These are phyloP conservation scores for Meriones unguiculatus DNA, from an alignment of 2,113 vertebrate species.

Conservation along the genomic window DNA sequence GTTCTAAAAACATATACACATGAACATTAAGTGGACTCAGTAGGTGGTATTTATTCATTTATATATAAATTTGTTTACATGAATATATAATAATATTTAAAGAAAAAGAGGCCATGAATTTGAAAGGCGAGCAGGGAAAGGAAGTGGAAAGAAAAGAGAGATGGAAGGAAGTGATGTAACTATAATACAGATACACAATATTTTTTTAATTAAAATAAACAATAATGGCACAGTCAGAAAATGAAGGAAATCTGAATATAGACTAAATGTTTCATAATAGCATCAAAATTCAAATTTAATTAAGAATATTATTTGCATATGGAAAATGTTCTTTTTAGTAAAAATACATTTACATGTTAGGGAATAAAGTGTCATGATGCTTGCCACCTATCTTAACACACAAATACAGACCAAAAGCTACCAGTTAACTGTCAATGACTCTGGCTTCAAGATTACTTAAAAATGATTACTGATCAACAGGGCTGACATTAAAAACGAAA, in stretches of 20 bases:
- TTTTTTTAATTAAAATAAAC: background rate
- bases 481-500: background rate
- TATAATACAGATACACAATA: background rate
- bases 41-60: background rate
- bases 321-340: background rate
- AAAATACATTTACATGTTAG: background rate
- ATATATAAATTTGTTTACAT: background rate
- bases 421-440: background rate
- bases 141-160: background rate
- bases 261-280: background rate
- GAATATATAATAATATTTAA: background rate
- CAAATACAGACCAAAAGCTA: background rate
- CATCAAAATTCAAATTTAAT: background rate
- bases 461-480: background rate
- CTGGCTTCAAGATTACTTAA: too few species aligned
- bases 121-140: background rate
- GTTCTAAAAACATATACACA: background rate
- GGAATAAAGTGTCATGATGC: background rate
- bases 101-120: background rate
- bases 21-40: too few species aligned
- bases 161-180: background rate
- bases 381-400: background rate
- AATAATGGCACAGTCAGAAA: background rate
- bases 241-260: conserved; percentile 19
- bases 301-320: background rate